Base-by-base conservation (phyloP, 2,888 invertebrate species). In the Cancer borealis region DNA sequence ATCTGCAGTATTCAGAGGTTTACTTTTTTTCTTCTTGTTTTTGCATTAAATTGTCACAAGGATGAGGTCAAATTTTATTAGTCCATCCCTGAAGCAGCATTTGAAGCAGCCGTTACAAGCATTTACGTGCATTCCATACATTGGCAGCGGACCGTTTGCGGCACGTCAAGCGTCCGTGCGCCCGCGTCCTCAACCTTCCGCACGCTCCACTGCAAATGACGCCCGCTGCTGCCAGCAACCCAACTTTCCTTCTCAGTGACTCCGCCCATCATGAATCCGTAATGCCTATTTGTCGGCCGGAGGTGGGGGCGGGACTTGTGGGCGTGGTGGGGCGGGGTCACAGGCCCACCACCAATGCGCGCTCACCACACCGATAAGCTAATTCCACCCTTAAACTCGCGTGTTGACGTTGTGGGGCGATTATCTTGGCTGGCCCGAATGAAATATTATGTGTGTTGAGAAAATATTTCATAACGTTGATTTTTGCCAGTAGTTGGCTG, bases 381-480 rank as follows among this genome's bases (percentile, higher is more conserved):
- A 95, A 95, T 95, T 95, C 95, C 93, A 94, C 95, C 95, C 95
- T 95, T 95, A 95, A 94, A 95, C 95, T 94, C 95, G 95, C 92
- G 94, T 95, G 95, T 95, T 95, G 95, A 95, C 95, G 95, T 95
- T 94, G 95, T 95, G 95, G 92, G 95, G 94, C 95, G 95, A 95
- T 95, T 95, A 95, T 95, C 95, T 95, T 93, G 94, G 95, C 95
- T 93, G 94, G 95, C 95, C 95, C 94, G 94, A 95, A 95, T 95
- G 95, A 95, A 95, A 95, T 95, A 95, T 95, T 95, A 95, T 95
- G 95, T 95, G 95, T 95, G 95, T 95, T 95, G 93, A 93, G 95
- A 95, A 95, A 95, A 95, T 95, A 95, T 95, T 95, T 94, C 95
- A 95, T 95, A 95, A 95, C 95, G 95, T 95, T 95, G 94, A 95